These are phyloP conservation scores for Sialia sialis DNA, from an alignment of 2,113 vertebrate genomes.

Conservation along the genomic window DNA sequence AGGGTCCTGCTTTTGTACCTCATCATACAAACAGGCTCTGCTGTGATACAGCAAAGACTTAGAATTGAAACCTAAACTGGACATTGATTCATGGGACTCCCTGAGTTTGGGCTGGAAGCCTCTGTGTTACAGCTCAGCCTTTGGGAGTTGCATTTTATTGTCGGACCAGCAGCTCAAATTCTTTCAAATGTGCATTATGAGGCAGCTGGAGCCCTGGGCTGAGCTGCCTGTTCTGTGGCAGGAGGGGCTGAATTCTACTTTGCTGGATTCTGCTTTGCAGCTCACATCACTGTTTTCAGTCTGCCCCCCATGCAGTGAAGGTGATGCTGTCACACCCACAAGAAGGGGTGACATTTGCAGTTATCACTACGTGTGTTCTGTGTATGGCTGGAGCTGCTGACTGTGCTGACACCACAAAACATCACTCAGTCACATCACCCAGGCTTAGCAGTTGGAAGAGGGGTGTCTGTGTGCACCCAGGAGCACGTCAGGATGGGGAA, in stretches of 20 bases:
- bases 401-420: neutral
- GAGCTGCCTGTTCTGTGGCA: neutral
- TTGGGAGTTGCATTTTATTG: neutral
- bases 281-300: neutral
- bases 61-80: neutral
- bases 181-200: neutral
- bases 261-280: neutral
- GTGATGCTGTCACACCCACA: neutral
- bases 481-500: neutral
- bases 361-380: neutral
- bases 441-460: neutral
- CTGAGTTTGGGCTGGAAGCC: neutral
- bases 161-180: neutral
- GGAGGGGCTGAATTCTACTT: neutral
- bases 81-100: neutral
- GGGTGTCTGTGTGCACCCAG: neutral
- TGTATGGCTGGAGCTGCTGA: neutral
- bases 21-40: neutral
- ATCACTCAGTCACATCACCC: neutral
- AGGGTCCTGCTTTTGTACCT: neutral
- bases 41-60: neutral
- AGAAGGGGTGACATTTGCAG: neutral
- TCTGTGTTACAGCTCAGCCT: neutral
- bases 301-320: neutral
- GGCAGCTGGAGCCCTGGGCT: neutral